Evolutionary conservation across 1,140 invertebrate species (phyloP), one percentile per base, ranked within the genome.

Genomic region (Nautilus pompilius): DNA sequence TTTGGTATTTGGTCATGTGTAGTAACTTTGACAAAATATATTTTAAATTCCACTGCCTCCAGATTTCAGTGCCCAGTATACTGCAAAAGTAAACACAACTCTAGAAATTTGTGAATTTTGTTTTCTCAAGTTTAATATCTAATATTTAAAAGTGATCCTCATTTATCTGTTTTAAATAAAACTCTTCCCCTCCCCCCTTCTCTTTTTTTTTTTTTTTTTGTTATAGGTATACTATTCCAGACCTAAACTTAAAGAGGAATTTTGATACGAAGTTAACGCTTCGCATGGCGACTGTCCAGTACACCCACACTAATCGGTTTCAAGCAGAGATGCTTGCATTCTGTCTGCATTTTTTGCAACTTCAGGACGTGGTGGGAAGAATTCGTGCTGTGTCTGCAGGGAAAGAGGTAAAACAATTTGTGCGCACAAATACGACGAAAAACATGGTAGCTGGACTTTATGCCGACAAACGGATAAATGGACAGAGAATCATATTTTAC

Each of bases 221-320:
- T 69, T 74, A 33, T 64, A 85, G 84, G 67, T 83, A 82, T 77
- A 81, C 82, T 17, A 32, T 73, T n/a, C 79, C 81, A 28, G 85
- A 87, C 75, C 80, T 75, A 28, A 68, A 70, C 6, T 63, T 85
- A 17, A 55, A 72, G 20, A 73, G 86, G 62, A 87, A 89, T 5
- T 88, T 87, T 81, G 94, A 98, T 75, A 89, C 91, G 2, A 87
- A 88, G 53, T 80, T 99, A 13, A 89, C 88, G 60, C 79, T 80
- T 36, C 67, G 73, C 30, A 80, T 84, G 77, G 74, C 76, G 1
- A 81, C 78, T 0, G 91, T 96, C 0, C 88, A 91, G 70, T 98
- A 97, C 82, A 90, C 96, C 36, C 95, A 99, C 78, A 98, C 96
- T 0, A 93, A 97, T 74, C 86, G 95, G 55, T 99, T 98, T 84